Conservation (phyloP, 2,888 invertebrate genomes). For the Hypena proboscidalis region DNA sequence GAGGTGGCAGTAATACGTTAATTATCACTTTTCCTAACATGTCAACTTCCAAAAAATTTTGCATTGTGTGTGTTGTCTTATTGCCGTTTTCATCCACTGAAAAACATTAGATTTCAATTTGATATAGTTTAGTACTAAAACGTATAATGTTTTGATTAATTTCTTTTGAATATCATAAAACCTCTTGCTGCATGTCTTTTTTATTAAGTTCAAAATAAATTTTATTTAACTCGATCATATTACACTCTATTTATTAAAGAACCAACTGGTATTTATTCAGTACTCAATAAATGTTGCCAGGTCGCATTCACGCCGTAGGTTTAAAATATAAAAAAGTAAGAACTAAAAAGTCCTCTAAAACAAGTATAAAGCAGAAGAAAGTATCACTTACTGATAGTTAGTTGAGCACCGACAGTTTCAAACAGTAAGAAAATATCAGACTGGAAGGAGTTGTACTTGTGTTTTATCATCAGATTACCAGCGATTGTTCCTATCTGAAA, state of each 20-base stretch:
- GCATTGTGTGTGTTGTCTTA: slow-evolving; percentile 52
- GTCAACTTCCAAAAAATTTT: slow-evolving; percentile 62
- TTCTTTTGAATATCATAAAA: no score
- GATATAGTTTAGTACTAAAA: no score
- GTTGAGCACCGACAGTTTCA: slow-evolving; percentile 55
- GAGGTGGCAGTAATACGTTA: slow-evolving; percentile 63
- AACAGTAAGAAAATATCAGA: slow-evolving; percentile 87
- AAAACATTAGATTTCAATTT: slow-evolving; percentile 24
- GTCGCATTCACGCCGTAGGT: no score
- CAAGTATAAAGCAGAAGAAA: no score
- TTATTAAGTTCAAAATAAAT: no score
- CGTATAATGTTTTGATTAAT: background rate
- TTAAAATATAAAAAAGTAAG: background rate
- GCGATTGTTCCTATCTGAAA: slow-evolving; percentile 86
- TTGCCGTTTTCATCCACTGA: slow-evolving; percentile 44
- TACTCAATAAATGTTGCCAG: no score
- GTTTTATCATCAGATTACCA: slow-evolving; percentile 89
- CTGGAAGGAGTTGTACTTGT: slow-evolving; percentile 87
- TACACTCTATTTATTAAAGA: no score
- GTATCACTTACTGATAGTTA: slow-evolving; percentile 51
- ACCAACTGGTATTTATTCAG: no score
- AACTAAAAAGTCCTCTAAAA: no score
- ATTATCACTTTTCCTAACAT: slow-evolving; percentile 48
- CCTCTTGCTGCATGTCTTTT: no score
- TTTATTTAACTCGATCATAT: no score